Evolutionary conservation across 1,140 invertebrate genomes (phyloP), one percentile per base, ranked within the genome.

Genomic region (Pseudomyrmex concolor): DNA sequence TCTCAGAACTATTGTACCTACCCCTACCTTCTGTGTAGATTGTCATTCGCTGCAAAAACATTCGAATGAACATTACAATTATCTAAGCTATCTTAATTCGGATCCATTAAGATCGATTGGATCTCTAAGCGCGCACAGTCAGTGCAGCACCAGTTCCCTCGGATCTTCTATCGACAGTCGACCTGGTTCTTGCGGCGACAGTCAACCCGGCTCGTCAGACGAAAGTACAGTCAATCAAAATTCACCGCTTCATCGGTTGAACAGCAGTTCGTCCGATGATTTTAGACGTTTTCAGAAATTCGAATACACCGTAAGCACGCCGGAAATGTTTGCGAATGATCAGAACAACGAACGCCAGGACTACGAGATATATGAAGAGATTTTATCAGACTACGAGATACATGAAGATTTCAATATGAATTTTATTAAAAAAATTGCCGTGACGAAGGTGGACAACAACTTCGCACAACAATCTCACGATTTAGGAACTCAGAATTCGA

Each of bases 381-480:
- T 25, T 25, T 25, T 25, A 4, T 4, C 25, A 25, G 25, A 25
- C 2, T 25, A 48, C 15, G 43, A 34, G 15, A 48, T 7, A 15
- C 63, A 25, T 22, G 72, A 63, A 9, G 73, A 77, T 54, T 4
- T 67, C 48, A 76, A 76, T 5, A 77, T 54, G 62, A 66, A 77
- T 55, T 64, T 77, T 55, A 62, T 54, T 34, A 34, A 25, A 17
- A 77, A 77, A 25, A 22, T 77, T 17, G 43, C 19, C 54, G 9
- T 66, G 48, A n/a, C 45, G 25, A 62, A 77, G 12, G 10, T 50
- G 12, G 22, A 67, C 45, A 62, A 67, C 4, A 67, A 54, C 1
- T 77, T 25, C 25, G 2, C 25, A 25, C 25, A 0, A n/a, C 60
- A 66, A 22, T 66, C 73, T 12, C 48, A 13, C 4, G 22, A 74